Percentiles rank a stretch among this genome's conserved stretches.
phyloP scores from a whole-genome alignment of 2,888 invertebrate species.

The Agrilus cyanescens region DNA sequence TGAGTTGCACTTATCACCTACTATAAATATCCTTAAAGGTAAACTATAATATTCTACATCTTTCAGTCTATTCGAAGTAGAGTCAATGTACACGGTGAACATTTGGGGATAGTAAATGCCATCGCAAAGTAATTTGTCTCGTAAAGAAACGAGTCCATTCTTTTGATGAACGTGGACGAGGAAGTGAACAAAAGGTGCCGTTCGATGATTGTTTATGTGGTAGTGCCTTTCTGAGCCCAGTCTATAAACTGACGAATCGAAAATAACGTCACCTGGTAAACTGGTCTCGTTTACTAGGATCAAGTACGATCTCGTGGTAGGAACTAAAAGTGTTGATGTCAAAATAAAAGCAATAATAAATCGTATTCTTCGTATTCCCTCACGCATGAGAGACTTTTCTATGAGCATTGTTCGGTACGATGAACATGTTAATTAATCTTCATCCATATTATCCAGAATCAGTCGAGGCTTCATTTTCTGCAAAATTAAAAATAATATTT shows the following conservation, averaged over 20 bases:
- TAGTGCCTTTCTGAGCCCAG: constrained; percentile 69
- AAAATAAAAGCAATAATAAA: constrained; percentile 12
- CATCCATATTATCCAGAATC: not conserved
- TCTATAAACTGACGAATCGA: constrained; percentile 71
- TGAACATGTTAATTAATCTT: constrained; percentile 9
- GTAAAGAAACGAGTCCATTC: constrained; percentile 62
- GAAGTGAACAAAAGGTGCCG: constrained; percentile 71
- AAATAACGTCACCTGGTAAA: constrained; percentile 54
- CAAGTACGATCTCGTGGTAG: constrained; percentile 23
- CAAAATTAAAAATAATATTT: not conserved
- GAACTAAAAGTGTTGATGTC: constrained; percentile 8
- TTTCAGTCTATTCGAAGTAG: constrained; percentile 63
- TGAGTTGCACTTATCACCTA: constrained; percentile 57
- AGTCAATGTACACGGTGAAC: constrained; percentile 79
- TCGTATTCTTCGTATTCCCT: constrained; percentile 12
- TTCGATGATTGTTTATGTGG: constrained; percentile 67
- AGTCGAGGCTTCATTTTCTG: constrained; percentile 7
- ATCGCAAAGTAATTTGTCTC: constrained; percentile 62
- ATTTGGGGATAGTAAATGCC: constrained; percentile 73
- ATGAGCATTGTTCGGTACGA: constrained; percentile 16
- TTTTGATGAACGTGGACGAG: constrained; percentile 63
- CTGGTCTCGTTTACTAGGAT: constrained; percentile 31
- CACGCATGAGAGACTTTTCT: constrained; percentile 18
- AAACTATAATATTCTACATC: constrained; percentile 76
- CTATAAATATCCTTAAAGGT: constrained; percentile 62